Percentiles rank a stretch among this genome's conserved stretches.
Conservation (phyloP, 2,113 vertebrate genomes). For the Charina bottae region DNA sequence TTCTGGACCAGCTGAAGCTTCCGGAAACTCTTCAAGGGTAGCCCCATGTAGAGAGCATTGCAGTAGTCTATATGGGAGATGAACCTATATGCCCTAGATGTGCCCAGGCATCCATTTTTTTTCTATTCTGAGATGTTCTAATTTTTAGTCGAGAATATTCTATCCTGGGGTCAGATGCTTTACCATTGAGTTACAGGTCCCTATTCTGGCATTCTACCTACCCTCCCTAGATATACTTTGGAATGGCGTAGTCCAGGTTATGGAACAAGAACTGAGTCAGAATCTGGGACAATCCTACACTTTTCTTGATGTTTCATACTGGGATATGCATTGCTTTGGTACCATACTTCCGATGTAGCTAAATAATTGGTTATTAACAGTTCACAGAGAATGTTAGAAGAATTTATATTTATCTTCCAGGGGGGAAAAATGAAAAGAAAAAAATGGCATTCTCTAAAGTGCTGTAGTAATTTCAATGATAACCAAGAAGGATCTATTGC, state of each 20-base stretch:
- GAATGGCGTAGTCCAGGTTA: background rate
- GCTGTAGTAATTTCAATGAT: background rate
- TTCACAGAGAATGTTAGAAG: background rate
- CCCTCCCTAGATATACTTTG: background rate
- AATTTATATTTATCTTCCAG: background rate
- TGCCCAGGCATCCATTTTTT: background rate
- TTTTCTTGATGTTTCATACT: constrained; percentile 32
- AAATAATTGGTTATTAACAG: background rate
- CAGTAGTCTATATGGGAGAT: too few relatives aligned
- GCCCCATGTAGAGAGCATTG: too few relatives aligned
- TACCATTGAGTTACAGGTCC: background rate
- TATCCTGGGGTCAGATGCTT: background rate
- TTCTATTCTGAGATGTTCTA: background rate
- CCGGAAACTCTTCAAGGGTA: too few relatives aligned
- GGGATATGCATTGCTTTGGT: constrained; percentile 22
- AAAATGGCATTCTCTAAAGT: background rate
- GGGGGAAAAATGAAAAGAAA: background rate
- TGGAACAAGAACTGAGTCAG: background rate
- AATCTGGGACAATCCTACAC: background rate
- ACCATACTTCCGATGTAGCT: constrained; percentile 17
- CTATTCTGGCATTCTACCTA: background rate
- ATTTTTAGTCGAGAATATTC: background rate
- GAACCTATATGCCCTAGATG: background rate
- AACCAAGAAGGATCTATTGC: background rate
- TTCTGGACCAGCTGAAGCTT: too few relatives aligned